Conservation (phyloP, 2,113 vertebrate species). For the Hucho hucho region DNA sequence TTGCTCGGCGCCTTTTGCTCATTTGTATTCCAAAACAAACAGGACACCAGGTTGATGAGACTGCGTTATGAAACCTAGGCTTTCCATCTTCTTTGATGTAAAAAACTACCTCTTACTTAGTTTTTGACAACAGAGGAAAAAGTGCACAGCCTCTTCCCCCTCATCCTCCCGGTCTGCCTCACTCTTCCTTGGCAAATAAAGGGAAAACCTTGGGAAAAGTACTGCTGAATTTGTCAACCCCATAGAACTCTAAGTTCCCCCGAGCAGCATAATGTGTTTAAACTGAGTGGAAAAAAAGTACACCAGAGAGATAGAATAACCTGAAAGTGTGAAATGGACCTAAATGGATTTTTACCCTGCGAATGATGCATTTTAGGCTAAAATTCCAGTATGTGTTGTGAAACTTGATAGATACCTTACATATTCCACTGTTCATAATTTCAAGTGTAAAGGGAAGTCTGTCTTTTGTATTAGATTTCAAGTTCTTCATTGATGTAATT, state of each 20-base stretch:
- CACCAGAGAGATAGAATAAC: constrained; percentile 35
- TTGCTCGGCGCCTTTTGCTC: constrained; percentile 20
- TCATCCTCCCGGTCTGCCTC: background rate
- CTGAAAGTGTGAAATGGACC: constrained; percentile 39
- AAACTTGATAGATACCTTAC: constrained; percentile 59
- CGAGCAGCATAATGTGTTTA: constrained; percentile 38
- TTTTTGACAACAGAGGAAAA: constrained; percentile 37
- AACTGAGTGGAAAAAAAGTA: constrained; percentile 31
- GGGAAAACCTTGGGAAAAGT: constrained; percentile 34
- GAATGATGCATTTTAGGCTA: constrained; percentile 47
- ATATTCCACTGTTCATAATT: constrained; percentile 51
- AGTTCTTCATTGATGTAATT: constrained; percentile 47
- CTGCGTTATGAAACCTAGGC: constrained; percentile 26
- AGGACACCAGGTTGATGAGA: constrained; percentile 32
- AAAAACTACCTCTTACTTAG: constrained; percentile 43
- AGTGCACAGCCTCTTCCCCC: background rate
- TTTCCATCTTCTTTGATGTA: constrained; percentile 49
- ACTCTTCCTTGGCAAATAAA: constrained; percentile 34
- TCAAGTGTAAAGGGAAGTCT: constrained; percentile 32
- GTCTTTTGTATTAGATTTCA: constrained; percentile 50
- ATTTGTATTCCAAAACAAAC: constrained; percentile 57
- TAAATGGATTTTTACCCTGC: constrained; percentile 50
- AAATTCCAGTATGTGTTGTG: constrained; percentile 43
- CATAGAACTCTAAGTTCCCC: constrained; percentile 21
- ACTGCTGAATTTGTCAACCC: constrained; percentile 35